phyloP scores from a whole-genome alignment of 2,888 invertebrate genomes.

The Acanthococcus lagerstroemiae region DNA sequence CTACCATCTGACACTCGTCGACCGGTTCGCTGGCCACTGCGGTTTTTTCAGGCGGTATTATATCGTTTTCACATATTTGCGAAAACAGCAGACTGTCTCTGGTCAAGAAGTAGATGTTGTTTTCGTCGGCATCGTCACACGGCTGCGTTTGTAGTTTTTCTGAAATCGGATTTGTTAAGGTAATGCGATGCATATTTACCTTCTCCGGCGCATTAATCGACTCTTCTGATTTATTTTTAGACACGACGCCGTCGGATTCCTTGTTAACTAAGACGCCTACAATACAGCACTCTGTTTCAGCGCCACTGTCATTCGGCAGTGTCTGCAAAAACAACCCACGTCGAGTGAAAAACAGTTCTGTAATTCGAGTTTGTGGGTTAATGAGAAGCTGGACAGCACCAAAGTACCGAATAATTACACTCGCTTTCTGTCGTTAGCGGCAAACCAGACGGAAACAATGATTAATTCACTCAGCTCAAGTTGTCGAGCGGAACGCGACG shows the following conservation, averaged over 20 bases:
- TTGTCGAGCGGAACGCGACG: too few relatives aligned
- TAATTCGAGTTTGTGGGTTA: too few relatives aligned
- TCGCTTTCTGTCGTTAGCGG: too few relatives aligned
- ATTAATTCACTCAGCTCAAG: too few relatives aligned
- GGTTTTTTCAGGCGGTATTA: not conserved
- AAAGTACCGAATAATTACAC: too few relatives aligned
- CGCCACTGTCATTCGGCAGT: not conserved
- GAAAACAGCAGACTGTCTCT: slow-evolving; percentile 59
- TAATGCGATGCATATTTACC: not conserved
- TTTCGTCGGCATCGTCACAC: slow-evolving; percentile 36
- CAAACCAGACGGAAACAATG: too few relatives aligned
- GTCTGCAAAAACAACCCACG: not conserved
- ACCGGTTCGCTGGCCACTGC: not conserved
- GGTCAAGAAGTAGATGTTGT: slow-evolving; percentile 51
- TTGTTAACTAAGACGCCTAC: not conserved
- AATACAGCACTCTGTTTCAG: not conserved
- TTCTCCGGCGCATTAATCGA: not conserved
- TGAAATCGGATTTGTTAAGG: not conserved
- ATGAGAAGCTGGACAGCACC: not conserved
- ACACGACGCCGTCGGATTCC: not conserved
- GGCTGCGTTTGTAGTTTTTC: slow-evolving; percentile 21
- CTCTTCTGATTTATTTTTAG: not conserved
- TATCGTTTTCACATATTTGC: slow-evolving; percentile 49
- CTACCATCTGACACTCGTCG: slow-evolving; percentile 46
- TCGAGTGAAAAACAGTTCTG: too few relatives aligned